phyloP scores from a whole-genome alignment of 2,888 invertebrate species.

The Andrena marginata region DNA sequence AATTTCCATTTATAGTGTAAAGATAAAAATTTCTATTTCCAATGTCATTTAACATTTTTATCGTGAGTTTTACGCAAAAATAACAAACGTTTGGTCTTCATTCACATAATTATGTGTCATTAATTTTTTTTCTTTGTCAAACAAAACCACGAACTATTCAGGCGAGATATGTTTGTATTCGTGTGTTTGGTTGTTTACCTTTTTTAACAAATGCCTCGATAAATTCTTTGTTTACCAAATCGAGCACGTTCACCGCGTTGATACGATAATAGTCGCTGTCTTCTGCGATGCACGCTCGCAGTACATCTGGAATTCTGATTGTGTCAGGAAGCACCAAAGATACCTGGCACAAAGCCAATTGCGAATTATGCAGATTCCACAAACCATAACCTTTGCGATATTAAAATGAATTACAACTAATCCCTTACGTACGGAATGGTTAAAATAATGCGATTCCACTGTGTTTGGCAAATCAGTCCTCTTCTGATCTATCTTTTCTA shows the following conservation, averaged over 20 bases:
- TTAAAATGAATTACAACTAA: not conserved
- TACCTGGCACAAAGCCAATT: constrained; percentile 85
- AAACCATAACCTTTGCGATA: constrained; percentile 59
- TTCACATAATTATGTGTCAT: constrained; percentile 2
- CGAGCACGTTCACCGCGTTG: constrained; percentile 83
- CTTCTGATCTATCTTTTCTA: constrained; percentile 78
- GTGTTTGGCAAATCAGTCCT: constrained; percentile 73
- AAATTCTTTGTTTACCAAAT: constrained; percentile 86
- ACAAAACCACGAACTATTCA: no score
- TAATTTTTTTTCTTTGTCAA: no score
- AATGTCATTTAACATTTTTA: not conserved
- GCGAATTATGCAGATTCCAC: constrained; percentile 74
- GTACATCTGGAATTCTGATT: constrained; percentile 82
- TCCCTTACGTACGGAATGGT: constrained; percentile 85
- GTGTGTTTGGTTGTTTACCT: constrained; percentile 82
- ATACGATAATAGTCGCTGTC: constrained; percentile 87
- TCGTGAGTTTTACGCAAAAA: not conserved
- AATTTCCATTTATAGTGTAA: constrained; percentile 33
- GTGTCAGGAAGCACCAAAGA: constrained; percentile 86
- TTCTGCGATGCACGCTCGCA: constrained; percentile 82
- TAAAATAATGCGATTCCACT: constrained; percentile 85
- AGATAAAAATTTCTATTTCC: constrained; percentile 2
- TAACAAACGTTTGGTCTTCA: not conserved
- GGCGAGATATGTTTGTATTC: not conserved
- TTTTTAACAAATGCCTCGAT: constrained; percentile 87